Base-by-base conservation (phyloP, 2,113 vertebrate genomes). In the Xenopus laevis region DNA sequence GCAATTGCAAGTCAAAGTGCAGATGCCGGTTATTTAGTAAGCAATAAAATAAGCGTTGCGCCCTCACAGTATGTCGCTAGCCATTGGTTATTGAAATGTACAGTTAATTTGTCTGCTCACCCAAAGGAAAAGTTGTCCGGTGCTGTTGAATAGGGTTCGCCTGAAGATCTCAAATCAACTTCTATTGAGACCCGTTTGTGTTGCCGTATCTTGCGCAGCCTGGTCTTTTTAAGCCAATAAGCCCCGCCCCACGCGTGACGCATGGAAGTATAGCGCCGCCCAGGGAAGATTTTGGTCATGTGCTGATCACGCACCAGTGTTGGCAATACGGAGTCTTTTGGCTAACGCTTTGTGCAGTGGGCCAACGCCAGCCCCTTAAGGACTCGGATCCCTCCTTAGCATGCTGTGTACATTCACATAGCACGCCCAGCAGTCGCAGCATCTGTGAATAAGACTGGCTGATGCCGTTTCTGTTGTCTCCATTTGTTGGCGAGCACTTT, bases 291-390 rank as follows among this genome's bases (percentile, higher is more conserved):
- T 10, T 2, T 27, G 23, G 15, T 10, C 72, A 74, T 30, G 72
- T 67, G 72, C 64, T 74, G 72, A 74, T 67, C 72, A 74, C 64
- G 72, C 72, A 60, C 33, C 4, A 9, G 7, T 52, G 11, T 61
- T 61, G 72, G 65, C 57, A 4, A 18, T 27, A 27, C 23, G 2
- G 33, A 7, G 6, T 3, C 11, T 10, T 4, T 33, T 67, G 23
- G 64, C 72, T 64, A 67, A 52, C 16, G 17, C 53, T 59, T 33
- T 21, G 50, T 53, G 7, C 1, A 13, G 46, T n/a, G 61, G 71
- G 62, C 71, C 40, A 30, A 33, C 46, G 23, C 46, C 46, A 47
- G 46, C 46, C 46, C 46, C 46, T 47, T 47, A 47, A 10, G 2
- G 46, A 47, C 6, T 59, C 57, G 20, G 57, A 27, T 20, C 30